Percentiles rank a stretch among this genome's conserved stretches.
Evolutionary conservation across 2,888 invertebrate genomes (phyloP).

Genomic region (Leptodirus hochenwartii): DNA sequence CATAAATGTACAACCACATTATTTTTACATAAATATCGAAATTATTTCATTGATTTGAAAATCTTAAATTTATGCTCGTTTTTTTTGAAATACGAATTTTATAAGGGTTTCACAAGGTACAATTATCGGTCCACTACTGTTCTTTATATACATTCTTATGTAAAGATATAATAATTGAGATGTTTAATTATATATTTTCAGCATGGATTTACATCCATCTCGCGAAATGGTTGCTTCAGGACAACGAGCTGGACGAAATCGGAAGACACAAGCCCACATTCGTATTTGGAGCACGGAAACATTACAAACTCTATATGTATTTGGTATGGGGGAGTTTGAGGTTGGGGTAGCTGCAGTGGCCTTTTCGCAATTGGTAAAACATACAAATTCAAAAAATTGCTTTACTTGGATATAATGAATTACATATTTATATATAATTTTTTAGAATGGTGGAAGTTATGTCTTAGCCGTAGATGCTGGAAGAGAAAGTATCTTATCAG

Average conservation of each 20-base stretch:
- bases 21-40: too few relatives aligned
- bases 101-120: too few relatives aligned
- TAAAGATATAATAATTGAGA: too few relatives aligned
- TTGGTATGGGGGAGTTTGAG: slow-evolving; percentile 82
- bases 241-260: slow-evolving; percentile 65
- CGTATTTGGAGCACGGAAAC: slow-evolving; percentile 86
- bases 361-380: slow-evolving; percentile 65
- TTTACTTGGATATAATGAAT: neutral
- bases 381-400: neutral
- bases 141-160: too few relatives aligned
- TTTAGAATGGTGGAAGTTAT: slow-evolving; percentile 76
- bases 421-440: slow-evolving; percentile 5
- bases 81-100: too few relatives aligned
- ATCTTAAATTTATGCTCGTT: too few relatives aligned
- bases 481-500: slow-evolving; percentile 73
- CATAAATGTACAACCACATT: too few relatives aligned
- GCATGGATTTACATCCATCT: slow-evolving; percentile 78
- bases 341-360: slow-evolving; percentile 75
- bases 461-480: slow-evolving; percentile 80
- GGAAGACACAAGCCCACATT: slow-evolving; percentile 76
- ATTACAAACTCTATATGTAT: slow-evolving; percentile 71
- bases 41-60: too few relatives aligned
- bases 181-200: slow-evolving; percentile 21
- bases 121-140: too few relatives aligned
- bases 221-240: slow-evolving; percentile 79